Conservation (phyloP, 1,140 invertebrate genomes). For the Patella vulgata region DNA sequence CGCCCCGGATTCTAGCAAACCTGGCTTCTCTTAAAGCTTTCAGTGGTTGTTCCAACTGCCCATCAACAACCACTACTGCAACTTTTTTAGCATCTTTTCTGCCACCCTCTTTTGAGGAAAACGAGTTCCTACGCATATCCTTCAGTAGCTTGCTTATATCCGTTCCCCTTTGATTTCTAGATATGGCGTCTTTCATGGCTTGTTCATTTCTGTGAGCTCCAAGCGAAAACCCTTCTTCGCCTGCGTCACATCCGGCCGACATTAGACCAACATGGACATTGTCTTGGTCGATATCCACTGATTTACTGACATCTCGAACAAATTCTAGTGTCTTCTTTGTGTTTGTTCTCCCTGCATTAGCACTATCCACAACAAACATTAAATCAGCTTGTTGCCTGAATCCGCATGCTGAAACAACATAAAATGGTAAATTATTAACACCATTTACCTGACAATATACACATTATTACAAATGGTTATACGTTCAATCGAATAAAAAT, state of each 20-base stretch:
- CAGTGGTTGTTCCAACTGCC: constrained; percentile 40
- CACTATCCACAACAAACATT: constrained; percentile 56
- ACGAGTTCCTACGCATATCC: constrained; percentile 36
- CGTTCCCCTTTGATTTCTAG: constrained; percentile 24
- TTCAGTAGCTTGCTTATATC: constrained; percentile 43
- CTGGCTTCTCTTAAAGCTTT: constrained; percentile 55
- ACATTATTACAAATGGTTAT: not conserved
- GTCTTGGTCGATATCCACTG: constrained; percentile 43
- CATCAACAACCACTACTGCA: constrained; percentile 46
- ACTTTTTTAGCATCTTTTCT: constrained; percentile 51
- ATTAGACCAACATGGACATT: constrained; percentile 52
- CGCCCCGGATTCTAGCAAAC: constrained; percentile 41
- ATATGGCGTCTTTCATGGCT: constrained; percentile 25
- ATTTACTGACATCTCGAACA: constrained; percentile 39
- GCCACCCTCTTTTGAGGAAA: constrained; percentile 33
- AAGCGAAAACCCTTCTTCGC: constrained; percentile 31
- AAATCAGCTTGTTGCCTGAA: constrained; percentile 52
- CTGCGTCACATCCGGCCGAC: constrained; percentile 33
- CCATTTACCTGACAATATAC: not conserved
- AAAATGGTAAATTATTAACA: not conserved
- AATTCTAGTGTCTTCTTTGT: constrained; percentile 47
- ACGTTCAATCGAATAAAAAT: not conserved
- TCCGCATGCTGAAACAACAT: constrained; percentile 44
- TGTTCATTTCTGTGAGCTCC: constrained; percentile 14
- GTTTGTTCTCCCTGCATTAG: constrained; percentile 47